Conservation (phyloP, 2,797 vertebrate genomes). For the Sebastes goodei region DNA sequence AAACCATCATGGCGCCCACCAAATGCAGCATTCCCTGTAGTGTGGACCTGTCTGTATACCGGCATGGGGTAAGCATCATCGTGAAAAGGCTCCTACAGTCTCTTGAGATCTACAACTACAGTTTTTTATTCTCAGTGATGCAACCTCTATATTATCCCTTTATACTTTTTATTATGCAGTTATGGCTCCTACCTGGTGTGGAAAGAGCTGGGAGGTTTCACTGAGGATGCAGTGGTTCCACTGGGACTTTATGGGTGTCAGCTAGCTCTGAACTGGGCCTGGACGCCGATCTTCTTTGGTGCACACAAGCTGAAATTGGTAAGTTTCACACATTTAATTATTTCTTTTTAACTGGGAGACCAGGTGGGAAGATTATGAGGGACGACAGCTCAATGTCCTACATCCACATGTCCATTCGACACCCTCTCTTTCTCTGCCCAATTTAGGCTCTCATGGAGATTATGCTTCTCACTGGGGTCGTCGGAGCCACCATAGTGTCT, state of each 20-base stretch:
- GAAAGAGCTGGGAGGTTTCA: constrained; percentile 90
- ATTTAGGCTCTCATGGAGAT: constrained; percentile 79
- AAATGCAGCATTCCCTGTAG: constrained; percentile 81
- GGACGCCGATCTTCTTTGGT: constrained; percentile 89
- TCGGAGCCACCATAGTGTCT: constrained; percentile 82
- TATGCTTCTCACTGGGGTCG: constrained; percentile 81
- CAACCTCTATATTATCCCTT: neutral
- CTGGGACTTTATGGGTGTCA: constrained; percentile 89
- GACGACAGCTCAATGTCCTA: neutral
- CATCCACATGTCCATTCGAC: neutral
- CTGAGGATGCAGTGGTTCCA: constrained; percentile 83
- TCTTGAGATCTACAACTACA: neutral
- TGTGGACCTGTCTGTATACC: constrained; percentile 84
- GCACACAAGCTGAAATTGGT: constrained; percentile 87
- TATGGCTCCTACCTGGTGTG: constrained; percentile 93
- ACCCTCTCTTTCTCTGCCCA: neutral
- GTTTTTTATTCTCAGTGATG: neutral
- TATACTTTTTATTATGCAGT: constrained; percentile 54
- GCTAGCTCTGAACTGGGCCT: constrained; percentile 89
- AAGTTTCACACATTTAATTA: neutral
- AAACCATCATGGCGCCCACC: constrained; percentile 87
- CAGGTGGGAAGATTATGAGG: neutral
- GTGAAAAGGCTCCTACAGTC: neutral
- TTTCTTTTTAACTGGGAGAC: neutral
- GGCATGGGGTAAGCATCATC: constrained; percentile 82